Base-by-base conservation (phyloP, 2,888 invertebrate species). In the Leptothorax acervorum region DNA sequence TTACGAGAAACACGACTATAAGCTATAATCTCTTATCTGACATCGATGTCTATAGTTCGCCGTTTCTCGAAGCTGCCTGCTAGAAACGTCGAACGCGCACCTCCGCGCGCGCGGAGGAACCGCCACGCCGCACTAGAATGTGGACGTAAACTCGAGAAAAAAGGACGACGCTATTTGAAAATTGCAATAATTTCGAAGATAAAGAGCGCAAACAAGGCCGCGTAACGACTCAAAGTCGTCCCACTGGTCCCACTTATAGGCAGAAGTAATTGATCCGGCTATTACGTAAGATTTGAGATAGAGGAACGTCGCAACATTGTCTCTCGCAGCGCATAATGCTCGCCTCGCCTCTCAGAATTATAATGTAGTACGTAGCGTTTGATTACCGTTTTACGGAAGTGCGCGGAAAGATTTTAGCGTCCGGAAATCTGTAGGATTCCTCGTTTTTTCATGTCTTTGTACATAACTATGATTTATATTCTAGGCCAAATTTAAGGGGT, bases 51-150 rank as follows among this genome's bases (percentile, higher is more conserved):
- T 78, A 85, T 86, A 87, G 82, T n/a, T 62, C 35, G 51, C 23
- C 48, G 65, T 28, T 86, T 88, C 88, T 89, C 86, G 84, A 83
- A 86, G 73, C 55, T 51, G 62, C n/a, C n/a, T 35, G 23, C 23
- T 70, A 45, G 82, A 81, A 86, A 74, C 31, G 12, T 11, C 53
- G 51, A 63, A 11, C n/a, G 18, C 31, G 15, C 23, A 66, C 39
- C 28, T 76, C 11, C 62, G 53, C 53, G 39, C 53, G 39, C 42
- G 53, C 28, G 53, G 11, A 45, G 48, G 39, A 51, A 35, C n/a
- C 28, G 60, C n/a, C 35, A 39, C 35, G 15, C 5, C 35, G 31
- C 23, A 23, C 23, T 23, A 23, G 28, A 28, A 66, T 39, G 18
- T 73, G 28, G 6, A 53, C 28, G 45, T 57, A 28, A 39, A 28